Evolutionary conservation across 2,888 invertebrate genomes (phyloP).

Genomic region (Ichneumoninae sp.): DNA sequence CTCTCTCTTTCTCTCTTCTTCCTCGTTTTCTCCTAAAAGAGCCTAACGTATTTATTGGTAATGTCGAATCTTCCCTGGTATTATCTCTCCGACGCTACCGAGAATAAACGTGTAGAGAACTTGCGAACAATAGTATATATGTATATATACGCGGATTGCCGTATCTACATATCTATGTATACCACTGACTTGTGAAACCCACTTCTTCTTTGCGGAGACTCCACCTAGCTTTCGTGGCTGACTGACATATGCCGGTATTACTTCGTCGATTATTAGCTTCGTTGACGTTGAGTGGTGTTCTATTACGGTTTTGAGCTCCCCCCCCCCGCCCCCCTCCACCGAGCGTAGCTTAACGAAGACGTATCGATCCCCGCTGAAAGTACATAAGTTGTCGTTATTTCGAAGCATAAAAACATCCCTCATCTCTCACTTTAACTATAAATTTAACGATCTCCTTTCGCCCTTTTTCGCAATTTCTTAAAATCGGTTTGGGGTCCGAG

Average conservation of each 20-base stretch:
- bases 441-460: background rate
- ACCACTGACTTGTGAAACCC: background rate
- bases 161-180: slow-evolving; percentile 5
- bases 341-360: slow-evolving; percentile 38
- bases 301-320: slow-evolving; percentile 31
- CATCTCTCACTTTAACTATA: slow-evolving; percentile 22
- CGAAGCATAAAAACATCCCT: slow-evolving; percentile 33
- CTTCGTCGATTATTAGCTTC: slow-evolving; percentile 56
- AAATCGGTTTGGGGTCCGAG: background rate
- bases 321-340: background rate
- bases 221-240: slow-evolving; percentile 40
- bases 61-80: slow-evolving; percentile 36
- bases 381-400: slow-evolving; percentile 42
- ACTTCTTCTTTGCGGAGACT: slow-evolving; percentile 1
- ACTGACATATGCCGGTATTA: slow-evolving; percentile 47
- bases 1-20: slow-evolving; percentile 9
- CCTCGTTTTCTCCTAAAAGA: slow-evolving; percentile 11
- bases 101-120: background rate
- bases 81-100: slow-evolving; percentile 12
- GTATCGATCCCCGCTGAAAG: slow-evolving; percentile 47
- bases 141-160: background rate
- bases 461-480: background rate
- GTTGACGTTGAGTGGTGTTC: slow-evolving; percentile 56
- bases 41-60: slow-evolving; percentile 33
- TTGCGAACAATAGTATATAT: background rate